Evolutionary conservation across 1,140 invertebrate genomes (phyloP).

Genomic region (Dinothrombium tinctorium): DNA sequence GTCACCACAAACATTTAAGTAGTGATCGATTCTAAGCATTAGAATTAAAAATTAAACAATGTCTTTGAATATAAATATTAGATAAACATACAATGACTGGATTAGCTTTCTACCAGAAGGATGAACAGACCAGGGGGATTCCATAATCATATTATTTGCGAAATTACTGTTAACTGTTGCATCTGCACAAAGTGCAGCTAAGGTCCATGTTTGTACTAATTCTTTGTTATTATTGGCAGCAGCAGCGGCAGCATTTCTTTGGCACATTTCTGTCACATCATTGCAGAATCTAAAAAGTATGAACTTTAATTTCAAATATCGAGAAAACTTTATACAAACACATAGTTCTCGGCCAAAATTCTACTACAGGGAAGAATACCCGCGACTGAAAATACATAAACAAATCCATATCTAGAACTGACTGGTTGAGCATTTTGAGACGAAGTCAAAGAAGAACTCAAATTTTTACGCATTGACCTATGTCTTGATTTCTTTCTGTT

Average conservation of each 20-base stretch:
- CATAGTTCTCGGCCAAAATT: conserved; percentile 56
- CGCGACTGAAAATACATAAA: conserved; percentile 55
- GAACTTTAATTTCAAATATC: conserved; percentile 1
- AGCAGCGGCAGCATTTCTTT: conserved; percentile 49
- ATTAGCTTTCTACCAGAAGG: conserved; percentile 63
- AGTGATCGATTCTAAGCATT: conserved; percentile 28
- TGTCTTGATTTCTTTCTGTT: too few species aligned
- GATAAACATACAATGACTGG: conserved; percentile 59
- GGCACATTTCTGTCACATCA: conserved; percentile 42
- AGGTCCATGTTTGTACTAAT: conserved; percentile 35
- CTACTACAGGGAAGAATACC: conserved; percentile 48
- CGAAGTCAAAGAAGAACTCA: not conserved
- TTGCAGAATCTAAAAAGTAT: conserved; percentile 19
- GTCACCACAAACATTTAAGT: conserved; percentile 35
- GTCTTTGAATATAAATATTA: conserved; percentile 21
- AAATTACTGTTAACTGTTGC: not conserved
- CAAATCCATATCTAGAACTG: conserved; percentile 22
- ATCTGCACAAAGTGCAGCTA: conserved; percentile 7
- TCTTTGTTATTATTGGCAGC: conserved; percentile 45
- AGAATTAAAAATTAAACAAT: not conserved
- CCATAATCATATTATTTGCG: conserved; percentile 1
- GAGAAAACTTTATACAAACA: conserved; percentile 18
- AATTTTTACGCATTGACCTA: too few species aligned
- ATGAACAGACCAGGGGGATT: conserved; percentile 42
- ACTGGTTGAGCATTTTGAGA: not conserved